Base-by-base conservation (phyloP, 2,113 vertebrate species). In the Bagarius yarrelli region DNA sequence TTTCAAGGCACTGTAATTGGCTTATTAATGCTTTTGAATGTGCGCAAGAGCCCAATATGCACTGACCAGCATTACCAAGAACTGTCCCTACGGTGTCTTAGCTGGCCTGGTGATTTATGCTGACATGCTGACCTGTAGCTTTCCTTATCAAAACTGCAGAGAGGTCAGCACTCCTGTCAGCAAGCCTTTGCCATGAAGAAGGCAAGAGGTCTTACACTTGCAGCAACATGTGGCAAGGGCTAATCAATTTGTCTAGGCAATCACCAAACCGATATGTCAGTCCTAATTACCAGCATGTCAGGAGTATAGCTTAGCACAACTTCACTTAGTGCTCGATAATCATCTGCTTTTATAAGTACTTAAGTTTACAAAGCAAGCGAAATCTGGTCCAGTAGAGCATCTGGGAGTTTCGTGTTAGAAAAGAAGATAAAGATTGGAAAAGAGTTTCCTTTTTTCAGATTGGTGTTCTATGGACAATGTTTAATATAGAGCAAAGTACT, bases 241-340 rank as follows among this genome's bases (percentile, higher is more conserved):
- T 76, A 81, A 81, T 76, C 73, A 82, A 82, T 69, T 66, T 76
- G 61, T 73, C 36, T 59, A 56, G 27, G 73, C 80, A 82, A 82
- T 76, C 60, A 82, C n/a, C 59, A 40, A 36, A n/a, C 34, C 73
- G 69, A 59, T 76, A 81, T 82, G 63, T 69, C 53, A 82, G 36
- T 21, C 36, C 53, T 82, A 66, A 76, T 82, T 82, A 82, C 52
- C 36, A 67, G 72, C 34, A 53, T 76, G 80, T 81, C 80, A 76
- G 72, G 63, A 75, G 36, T 34, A 59, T 44, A 66, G 34, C 25
- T 50, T 57, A 67, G 80, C 71, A 56, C 60, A 81, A 66, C 80
- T 69, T 79, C 52, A 44, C 77, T 76, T 75, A 67, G 50, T 52
- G 76, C 80, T 82, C 63, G 16, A 74, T 81, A 59, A 60, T 59